Percentiles rank a stretch among this genome's conserved stretches.
Conservation (phyloP, 1,140 invertebrate species). For the Neodiprion lecontei region DNA sequence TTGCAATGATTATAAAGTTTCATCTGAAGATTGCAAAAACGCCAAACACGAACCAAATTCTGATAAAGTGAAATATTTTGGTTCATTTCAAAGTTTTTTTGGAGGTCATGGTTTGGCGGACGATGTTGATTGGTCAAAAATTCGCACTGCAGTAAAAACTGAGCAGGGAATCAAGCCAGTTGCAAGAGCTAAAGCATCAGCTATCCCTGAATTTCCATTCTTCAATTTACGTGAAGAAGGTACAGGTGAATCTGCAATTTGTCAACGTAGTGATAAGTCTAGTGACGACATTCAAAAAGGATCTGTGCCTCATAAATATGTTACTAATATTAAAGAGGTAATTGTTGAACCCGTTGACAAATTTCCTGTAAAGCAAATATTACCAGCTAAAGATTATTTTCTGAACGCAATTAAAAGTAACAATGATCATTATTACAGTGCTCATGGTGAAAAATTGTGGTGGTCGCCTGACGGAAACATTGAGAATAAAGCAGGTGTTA, state of each 20-base stretch:
- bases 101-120: conserved; percentile 22
- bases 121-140: conserved; percentile 32
- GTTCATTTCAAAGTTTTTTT: conserved; percentile 22
- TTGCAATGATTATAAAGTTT: too few species aligned
- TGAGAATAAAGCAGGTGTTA: background rate
- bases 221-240: too few species aligned
- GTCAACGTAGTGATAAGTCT: too few species aligned
- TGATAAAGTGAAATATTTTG: conserved; percentile 25
- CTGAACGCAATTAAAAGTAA: background rate
- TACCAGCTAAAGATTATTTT: background rate
- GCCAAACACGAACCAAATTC: too few species aligned
- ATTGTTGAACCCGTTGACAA: background rate
- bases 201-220: too few species aligned
- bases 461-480: background rate
- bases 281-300: background rate
- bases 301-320: background rate
- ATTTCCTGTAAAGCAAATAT: background rate
- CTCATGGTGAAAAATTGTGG: background rate
- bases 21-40: too few species aligned
- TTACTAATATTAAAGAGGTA: background rate
- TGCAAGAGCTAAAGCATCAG: background rate
- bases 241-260: too few species aligned
- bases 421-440: conserved; percentile 1
- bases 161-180: too few species aligned
- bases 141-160: background rate